A percentile compares a stretch with the other conserved stretches of the same genome.
These are phyloP conservation scores for Falco biarmicus DNA, from an alignment of 2,797 vertebrate genomes.

Conservation along the genomic window DNA sequence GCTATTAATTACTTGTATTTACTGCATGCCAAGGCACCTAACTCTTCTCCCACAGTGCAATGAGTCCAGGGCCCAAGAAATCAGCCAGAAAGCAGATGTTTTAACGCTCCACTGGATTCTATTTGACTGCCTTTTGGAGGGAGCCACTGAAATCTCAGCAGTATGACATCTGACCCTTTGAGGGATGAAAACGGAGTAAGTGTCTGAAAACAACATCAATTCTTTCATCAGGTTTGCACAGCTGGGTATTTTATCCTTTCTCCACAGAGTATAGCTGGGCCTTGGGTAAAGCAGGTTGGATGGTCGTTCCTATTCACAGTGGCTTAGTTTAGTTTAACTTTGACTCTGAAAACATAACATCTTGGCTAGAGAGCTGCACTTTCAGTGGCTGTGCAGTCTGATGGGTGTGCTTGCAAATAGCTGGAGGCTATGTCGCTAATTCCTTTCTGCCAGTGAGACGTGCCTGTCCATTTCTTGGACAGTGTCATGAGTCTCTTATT, in stretches of 20 bases:
- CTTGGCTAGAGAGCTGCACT: not conserved
- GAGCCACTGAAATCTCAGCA: not conserved
- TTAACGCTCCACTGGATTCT: not conserved
- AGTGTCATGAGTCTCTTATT: rapidly evolving
- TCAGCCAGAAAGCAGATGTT: not conserved
- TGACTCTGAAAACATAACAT: rapidly evolving
- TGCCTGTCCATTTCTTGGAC: not conserved
- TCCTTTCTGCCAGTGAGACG: not conserved
- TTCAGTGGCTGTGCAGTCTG: not conserved
- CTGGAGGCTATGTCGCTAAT: not conserved
- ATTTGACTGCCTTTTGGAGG: not conserved
- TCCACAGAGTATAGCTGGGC: not conserved
- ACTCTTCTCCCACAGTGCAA: not conserved
- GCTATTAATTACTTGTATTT: not conserved
- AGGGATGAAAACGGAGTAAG: not conserved
- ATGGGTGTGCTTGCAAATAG: not conserved
- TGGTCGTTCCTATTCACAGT: not conserved
- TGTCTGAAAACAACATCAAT: not conserved
- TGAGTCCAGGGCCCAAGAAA: not conserved
- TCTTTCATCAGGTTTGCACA: not conserved
- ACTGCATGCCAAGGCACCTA: not conserved
- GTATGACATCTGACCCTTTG: not conserved
- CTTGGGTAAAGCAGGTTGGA: not conserved
- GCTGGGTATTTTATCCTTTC: not conserved
- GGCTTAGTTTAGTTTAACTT: not conserved